A percentile compares a stretch with the other conserved stretches of the same genome.
Evolutionary conservation across 2,797 vertebrate genomes (phyloP).

Genomic region (Ctenosaura bakeri): DNA sequence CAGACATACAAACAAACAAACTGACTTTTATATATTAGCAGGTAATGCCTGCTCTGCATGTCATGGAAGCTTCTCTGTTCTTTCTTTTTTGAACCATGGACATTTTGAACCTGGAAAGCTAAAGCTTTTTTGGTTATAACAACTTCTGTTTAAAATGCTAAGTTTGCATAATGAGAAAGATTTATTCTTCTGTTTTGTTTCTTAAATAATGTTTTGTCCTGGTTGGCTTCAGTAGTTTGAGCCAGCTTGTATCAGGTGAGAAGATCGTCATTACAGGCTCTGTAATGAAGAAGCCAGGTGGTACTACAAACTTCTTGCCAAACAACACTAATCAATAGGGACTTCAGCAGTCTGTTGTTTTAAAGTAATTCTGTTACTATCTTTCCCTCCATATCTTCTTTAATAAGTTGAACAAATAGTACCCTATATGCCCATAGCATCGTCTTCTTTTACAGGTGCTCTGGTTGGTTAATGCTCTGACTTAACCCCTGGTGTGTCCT

Average conservation of each 20-base stretch:
- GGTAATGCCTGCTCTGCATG: background rate
- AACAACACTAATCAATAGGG: background rate
- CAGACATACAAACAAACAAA: too few relatives aligned
- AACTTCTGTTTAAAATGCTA: background rate
- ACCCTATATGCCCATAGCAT: constrained; percentile 17
- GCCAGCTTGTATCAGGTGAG: constrained; percentile 45
- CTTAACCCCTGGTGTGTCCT: background rate
- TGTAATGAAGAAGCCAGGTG: background rate
- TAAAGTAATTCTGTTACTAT: constrained; percentile 5
- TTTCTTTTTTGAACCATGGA: background rate
- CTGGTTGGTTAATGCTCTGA: background rate
- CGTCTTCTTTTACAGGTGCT: background rate
- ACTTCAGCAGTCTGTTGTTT: background rate
- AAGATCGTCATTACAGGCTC: background rate
- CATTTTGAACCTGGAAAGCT: background rate
- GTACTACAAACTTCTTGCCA: constrained; percentile 33
- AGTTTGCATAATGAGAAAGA: background rate
- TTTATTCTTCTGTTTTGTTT: constrained; percentile 17
- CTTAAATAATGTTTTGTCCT: constrained; percentile 29
- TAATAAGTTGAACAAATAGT: constrained; percentile 10
- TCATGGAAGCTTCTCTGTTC: too few relatives aligned
- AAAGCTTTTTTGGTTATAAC: background rate
- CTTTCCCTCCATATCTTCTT: constrained; percentile 21
- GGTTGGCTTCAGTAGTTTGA: constrained; percentile 7
- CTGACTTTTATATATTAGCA: too few relatives aligned